Base-by-base conservation (phyloP, 2,888 invertebrate genomes). In the Tanaodytes sp. region DNA sequence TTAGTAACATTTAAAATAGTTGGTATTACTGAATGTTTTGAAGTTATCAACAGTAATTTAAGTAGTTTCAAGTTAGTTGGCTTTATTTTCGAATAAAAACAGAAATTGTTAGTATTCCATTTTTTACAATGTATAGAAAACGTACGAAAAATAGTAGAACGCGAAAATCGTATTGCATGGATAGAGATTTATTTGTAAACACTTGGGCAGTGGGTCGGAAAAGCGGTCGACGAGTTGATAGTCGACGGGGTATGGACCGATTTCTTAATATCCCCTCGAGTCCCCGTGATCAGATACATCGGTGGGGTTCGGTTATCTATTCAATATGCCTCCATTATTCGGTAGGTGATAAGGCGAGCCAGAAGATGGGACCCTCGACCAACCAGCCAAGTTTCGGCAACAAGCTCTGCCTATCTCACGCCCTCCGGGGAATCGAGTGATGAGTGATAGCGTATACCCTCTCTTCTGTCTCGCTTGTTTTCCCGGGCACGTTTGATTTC, bases 271-370 rank as follows among this genome's bases (percentile, higher is more conserved):
- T 82, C 78, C 82, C 81, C 80, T 18, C 37, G 82, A 77, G 82
- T 78, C 73, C 70, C 74, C 71, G 70, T 76, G 77, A 79, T 81
- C 80, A 78, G 82, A 81, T 80, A 80, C 80, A 82, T 80, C 78
- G 80, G 74, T 77, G 75, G 80, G 78, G 80, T 73, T 77, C 70
- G 79, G 76, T 79, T 82, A 83, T 83, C 83, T 82, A 82, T 83
- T 83, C 83, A 81, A 83, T 82, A 81, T 81, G 80, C 81, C 78
- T 76, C 82, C 78, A 82, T 82, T 82, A 83, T 83, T 82, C 78
- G 82, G 79, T 80, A 77, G 79, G 81, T 81, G 82, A 83, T 83
- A 83, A 82, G 82, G 76, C 77, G 79, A 76, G 59, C 66, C 64
- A 43, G 65, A 71, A 68, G 73, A 69, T 69, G 69, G 72, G 71